Evolutionary conservation across 2,113 vertebrate genomes (phyloP).

Genomic region (Otus sunia): DNA sequence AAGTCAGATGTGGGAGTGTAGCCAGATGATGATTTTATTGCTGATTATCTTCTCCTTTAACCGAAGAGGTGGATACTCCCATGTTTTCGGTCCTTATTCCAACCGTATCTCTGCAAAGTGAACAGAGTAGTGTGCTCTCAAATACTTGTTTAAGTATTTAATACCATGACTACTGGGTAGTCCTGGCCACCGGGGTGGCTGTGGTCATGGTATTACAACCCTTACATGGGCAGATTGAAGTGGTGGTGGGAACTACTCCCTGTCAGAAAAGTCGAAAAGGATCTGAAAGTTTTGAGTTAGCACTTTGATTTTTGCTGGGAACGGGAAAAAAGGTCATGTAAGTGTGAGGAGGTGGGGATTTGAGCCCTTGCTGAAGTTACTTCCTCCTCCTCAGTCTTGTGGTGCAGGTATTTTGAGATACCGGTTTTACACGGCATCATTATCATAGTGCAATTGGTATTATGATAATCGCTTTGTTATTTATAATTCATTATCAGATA

Average conservation of each 20-base stretch:
- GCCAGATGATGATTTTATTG: not conserved
- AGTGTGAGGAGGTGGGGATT: fast-evolving
- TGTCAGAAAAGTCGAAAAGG: not conserved
- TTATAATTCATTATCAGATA: not conserved
- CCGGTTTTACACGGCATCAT: not conserved
- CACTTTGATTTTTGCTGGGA: not conserved
- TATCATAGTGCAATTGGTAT: not conserved
- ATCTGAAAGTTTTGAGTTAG: not conserved
- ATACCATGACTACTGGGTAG: no score
- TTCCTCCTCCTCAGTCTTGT: not conserved
- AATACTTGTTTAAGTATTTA: not conserved
- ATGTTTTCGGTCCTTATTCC: fast-evolving
- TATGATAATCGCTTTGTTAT: not conserved
- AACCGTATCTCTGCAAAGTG: fast-evolving
- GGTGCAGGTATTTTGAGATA: not conserved
- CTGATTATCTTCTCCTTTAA: not conserved
- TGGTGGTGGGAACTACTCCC: not conserved
- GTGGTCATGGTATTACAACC: not conserved
- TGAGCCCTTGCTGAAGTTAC: not conserved
- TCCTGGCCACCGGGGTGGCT: not conserved
- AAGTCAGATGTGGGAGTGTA: not conserved
- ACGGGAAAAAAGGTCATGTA: not conserved
- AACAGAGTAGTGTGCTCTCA: not conserved
- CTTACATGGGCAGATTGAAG: not conserved
- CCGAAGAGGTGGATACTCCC: not conserved